Base-by-base conservation (phyloP, 1,140 invertebrate species). In the Maconellicoccus hirsutus region DNA sequence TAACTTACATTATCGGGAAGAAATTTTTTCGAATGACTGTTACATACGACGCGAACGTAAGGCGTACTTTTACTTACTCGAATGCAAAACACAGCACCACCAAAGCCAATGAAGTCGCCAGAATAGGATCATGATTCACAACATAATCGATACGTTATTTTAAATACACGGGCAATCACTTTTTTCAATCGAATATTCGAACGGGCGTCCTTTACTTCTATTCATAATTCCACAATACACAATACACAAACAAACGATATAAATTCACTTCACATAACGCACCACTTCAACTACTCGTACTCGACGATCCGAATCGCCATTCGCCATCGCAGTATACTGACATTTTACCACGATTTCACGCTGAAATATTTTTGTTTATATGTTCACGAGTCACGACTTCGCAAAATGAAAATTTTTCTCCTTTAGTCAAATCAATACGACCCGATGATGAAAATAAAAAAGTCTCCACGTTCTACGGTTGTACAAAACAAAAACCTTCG, bases 311-410 rank as follows among this genome's bases (percentile, higher is more conserved):
- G n/a, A n/a, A n/a, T n/a, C n/a, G n/a, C n/a, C n/a, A n/a, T n/a
- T n/a, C n/a, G n/a, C n/a, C n/a, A n/a, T n/a, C n/a, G n/a, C n/a
- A 52, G n/a, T 16, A 6, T 16, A 52, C 42, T 52, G 42, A 3
- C n/a, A 8, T 16, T 8, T 4, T 4, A 52, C 42, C 42, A 52
- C n/a, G 42, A 8, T 52, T 52, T 14, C 42, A 52, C 16, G 42
- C 42, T 52, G 42, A 52, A 52, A 52, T 52, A 52, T 52, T 52
- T 52, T 52, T 52, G 42, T 52, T 52, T 52, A 52, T 19, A 16
- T 52, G 6, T 33, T 33, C 29, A 33, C 29, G 29, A 12, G 29
- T 3, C 29, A 12, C 12, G 29, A 33, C 29, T 12, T 33, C 29
- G 29, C 29, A 33, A 33, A 33, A 33, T 12, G 29, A 33, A 33